These are phyloP conservation scores for Trididemnum nubilum DNA, from an alignment of 23 tunicate species.

Conservation along the genomic window DNA sequence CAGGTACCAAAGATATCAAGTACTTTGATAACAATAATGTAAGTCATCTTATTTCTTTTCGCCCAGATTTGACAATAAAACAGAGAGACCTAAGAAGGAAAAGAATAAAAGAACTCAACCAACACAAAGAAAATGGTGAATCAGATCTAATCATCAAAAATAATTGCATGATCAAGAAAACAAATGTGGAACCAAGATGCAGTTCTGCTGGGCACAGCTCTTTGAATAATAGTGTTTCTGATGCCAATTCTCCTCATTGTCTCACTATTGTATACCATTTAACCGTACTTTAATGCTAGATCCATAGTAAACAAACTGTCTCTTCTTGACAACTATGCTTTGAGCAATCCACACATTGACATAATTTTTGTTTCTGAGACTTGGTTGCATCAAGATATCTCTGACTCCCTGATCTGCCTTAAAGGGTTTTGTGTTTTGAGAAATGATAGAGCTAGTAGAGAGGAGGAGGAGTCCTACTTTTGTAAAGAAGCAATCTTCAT, in stretches of 20 bases:
- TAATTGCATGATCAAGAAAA: not conserved
- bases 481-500: too few species aligned
- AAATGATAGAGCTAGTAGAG: not conserved
- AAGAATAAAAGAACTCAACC: not conserved
- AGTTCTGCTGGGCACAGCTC: not conserved
- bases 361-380: not conserved
- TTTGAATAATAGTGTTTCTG: too few species aligned
- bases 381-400: not conserved
- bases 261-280: not conserved
- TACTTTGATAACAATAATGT: not conserved
- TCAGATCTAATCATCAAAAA: not conserved
- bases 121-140: not conserved
- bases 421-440: not conserved
- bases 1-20: not conserved
- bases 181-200: not conserved
- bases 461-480: too few species aligned
- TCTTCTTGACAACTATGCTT: not conserved
- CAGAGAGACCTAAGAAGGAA: not conserved
- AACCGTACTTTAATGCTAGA: not conserved
- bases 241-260: not conserved
- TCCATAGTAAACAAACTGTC: not conserved
- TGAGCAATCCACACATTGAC: not conserved
- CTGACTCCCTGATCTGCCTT: not conserved
- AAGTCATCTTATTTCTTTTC: not conserved
- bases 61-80: not conserved